Evolutionary conservation across 2,888 invertebrate genomes (phyloP).

Genomic region (Autographa pulchrina): DNA sequence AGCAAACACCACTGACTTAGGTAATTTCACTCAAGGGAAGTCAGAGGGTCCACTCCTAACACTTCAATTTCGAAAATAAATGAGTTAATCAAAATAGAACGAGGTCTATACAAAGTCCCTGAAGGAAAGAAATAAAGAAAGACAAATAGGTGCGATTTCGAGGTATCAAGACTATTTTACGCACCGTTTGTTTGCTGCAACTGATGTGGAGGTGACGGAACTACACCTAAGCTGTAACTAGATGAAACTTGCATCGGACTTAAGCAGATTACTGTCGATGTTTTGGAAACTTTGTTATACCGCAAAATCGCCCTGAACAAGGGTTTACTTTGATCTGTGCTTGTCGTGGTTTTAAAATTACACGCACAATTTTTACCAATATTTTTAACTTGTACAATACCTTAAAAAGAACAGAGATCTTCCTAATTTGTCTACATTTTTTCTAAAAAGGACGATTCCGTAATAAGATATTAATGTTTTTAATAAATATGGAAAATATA

Average conservation of each 20-base stretch:
- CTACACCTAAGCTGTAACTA: conserved; percentile 10
- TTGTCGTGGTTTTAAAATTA: neutral
- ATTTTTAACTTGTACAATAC: neutral
- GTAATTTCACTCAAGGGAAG: conserved; percentile 72
- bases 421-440: too few relatives aligned
- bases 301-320: neutral
- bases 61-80: conserved; percentile 75
- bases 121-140: conserved; percentile 51
- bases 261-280: neutral
- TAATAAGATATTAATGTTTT: too few relatives aligned
- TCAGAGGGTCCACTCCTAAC: conserved; percentile 69
- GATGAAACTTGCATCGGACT: neutral
- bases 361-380: too few relatives aligned
- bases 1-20: conserved; percentile 72
- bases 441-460: too few relatives aligned
- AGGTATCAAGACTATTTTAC: conserved; percentile 50
- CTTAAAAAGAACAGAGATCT: neutral
- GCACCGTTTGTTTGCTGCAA: conserved; percentile 45
- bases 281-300: neutral
- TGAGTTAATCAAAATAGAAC: conserved; percentile 74
- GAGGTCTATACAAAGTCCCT: conserved; percentile 45
- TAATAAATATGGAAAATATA: too few relatives aligned
- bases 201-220: conserved; percentile 22
- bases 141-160: conserved; percentile 51
- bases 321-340: neutral